Percentiles rank a stretch among this genome's conserved stretches.
phyloP scores from a whole-genome alignment of 2,797 vertebrate genomes.

The Potorous gilbertii region DNA sequence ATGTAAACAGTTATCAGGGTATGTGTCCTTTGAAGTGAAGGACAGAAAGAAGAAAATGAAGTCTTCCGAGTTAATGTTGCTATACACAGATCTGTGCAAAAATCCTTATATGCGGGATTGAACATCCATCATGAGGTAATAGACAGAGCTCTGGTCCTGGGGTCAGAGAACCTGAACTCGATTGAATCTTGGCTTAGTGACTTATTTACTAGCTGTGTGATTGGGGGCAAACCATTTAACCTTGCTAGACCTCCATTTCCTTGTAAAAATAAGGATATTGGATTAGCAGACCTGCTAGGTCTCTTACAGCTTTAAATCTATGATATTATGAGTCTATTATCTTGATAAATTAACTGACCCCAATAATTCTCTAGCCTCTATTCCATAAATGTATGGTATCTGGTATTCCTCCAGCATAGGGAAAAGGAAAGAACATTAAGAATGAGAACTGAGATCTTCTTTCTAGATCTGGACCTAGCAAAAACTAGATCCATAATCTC shows the following conservation, averaged over 20 bases:
- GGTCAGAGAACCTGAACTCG: neutral
- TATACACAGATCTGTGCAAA: neutral
- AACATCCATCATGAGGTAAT: neutral
- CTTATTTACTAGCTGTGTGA: neutral
- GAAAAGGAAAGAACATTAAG: neutral
- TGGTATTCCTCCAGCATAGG: neutral
- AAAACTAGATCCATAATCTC: neutral
- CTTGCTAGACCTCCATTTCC: neutral
- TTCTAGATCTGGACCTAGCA: neutral
- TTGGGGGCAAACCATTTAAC: neutral
- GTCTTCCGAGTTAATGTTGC: neutral
- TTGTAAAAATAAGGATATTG: neutral
- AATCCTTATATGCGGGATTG: neutral
- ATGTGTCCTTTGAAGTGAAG: neutral
- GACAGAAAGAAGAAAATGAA: slow-evolving; percentile 28
- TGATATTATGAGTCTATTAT: neutral
- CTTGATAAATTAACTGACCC: neutral
- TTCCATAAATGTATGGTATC: neutral
- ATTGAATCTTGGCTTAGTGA: neutral
- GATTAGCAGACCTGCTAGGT: neutral
- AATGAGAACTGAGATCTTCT: neutral
- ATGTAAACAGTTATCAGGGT: neutral
- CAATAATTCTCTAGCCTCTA: neutral
- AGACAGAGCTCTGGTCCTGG: neutral
- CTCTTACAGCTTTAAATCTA: neutral